These are phyloP conservation scores for Cheiracanthium punctorium DNA, from an alignment of 2,888 invertebrate genomes.

Conservation along the genomic window DNA sequence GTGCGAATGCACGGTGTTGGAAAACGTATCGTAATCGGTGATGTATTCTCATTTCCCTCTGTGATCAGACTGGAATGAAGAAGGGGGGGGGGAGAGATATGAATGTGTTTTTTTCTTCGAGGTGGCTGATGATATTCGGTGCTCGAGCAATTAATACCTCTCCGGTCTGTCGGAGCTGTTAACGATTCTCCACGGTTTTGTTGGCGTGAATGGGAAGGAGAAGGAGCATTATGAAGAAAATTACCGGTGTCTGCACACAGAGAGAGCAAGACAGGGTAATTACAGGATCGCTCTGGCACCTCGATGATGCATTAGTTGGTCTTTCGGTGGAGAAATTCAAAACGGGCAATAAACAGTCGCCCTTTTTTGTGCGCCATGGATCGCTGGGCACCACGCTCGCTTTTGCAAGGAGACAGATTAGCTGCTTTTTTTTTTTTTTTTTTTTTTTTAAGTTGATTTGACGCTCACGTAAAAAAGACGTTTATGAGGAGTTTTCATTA, in stretches of 20 bases:
- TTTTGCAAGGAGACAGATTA: too few species aligned
- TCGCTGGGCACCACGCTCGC: neutral
- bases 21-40: too few species aligned
- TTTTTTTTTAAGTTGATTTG: too few species aligned
- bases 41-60: too few species aligned
- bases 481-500: too few species aligned
- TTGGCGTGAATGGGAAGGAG: neutral
- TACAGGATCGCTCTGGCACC: slow-evolving; percentile 11
- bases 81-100: too few species aligned
- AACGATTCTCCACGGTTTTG: slow-evolving; percentile 17
- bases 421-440: too few species aligned
- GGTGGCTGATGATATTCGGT: too few species aligned
- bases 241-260: slow-evolving; percentile 5
- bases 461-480: too few species aligned
- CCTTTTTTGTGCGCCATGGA: neutral
- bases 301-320: slow-evolving; percentile 1
- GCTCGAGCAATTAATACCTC: neutral
- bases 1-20: too few species aligned
- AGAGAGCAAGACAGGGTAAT: slow-evolving; percentile 7
- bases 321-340: neutral
- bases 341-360: slow-evolving; percentile 1
- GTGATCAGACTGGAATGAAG: too few species aligned
- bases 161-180: slow-evolving; percentile 1
- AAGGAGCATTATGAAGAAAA: neutral
- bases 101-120: too few species aligned